Percentiles rank a stretch among this genome's conserved stretches.
phyloP scores from a whole-genome alignment of 2,888 invertebrate species.

The Leptinotarsa peninsularis region DNA sequence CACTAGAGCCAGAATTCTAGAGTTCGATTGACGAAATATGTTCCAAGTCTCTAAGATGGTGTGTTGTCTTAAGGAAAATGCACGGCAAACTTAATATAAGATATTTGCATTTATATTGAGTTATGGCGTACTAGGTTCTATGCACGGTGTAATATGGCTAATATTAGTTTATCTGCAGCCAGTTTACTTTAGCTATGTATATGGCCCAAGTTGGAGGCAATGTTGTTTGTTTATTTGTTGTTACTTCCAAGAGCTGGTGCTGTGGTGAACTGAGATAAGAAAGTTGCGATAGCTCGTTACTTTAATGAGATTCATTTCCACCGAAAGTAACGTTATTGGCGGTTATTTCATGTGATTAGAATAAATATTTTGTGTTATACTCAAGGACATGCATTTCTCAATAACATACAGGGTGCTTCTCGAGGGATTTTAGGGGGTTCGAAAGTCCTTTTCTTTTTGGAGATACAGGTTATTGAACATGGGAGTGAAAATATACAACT shows the following conservation, averaged over 20 bases:
- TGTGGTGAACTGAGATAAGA: constrained; percentile 47
- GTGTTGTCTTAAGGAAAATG: constrained; percentile 65
- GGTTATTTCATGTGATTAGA: too few relatives aligned
- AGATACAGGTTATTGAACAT: too few relatives aligned
- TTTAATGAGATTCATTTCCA: not conserved
- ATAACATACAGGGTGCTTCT: too few relatives aligned
- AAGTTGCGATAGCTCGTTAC: constrained; percentile 39
- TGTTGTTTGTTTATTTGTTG: constrained; percentile 62
- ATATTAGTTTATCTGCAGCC: constrained; percentile 65
- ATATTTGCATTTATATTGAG: constrained; percentile 68
- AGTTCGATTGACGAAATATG: constrained; percentile 44
- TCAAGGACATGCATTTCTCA: too few relatives aligned
- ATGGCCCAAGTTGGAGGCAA: constrained; percentile 61
- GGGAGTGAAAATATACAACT: too few relatives aligned
- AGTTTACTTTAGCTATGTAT: constrained; percentile 65
- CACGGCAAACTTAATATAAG: constrained; percentile 65
- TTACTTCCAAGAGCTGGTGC: constrained; percentile 27
- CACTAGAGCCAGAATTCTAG: constrained; percentile 37
- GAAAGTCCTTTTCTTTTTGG: too few relatives aligned
- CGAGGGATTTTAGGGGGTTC: too few relatives aligned
- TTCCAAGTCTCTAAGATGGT: constrained; percentile 52
- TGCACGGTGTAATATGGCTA: constrained; percentile 63
- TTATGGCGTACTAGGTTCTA: constrained; percentile 62
- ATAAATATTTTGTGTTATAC: too few relatives aligned
- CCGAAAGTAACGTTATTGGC: too few relatives aligned